phyloP scores from a whole-genome alignment of 1,140 invertebrate species.

The Eriocheir sinensis region DNA sequence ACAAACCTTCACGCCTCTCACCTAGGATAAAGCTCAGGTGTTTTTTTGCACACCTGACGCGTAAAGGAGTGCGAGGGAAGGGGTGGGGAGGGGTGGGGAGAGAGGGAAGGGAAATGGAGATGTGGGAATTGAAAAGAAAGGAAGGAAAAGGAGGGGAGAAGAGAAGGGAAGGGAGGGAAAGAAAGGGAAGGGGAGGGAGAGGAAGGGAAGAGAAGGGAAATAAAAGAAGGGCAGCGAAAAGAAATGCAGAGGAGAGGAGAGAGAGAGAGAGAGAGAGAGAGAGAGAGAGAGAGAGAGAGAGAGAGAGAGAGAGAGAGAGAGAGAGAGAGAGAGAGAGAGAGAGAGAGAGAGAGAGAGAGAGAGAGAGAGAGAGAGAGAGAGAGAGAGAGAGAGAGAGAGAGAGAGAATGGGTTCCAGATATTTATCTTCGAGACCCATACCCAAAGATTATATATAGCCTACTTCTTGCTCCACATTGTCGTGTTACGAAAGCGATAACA shows the following conservation, averaged over 20 bases:
- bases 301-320: not conserved
- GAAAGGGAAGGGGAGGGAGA: no score
- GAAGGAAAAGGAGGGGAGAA: not conserved
- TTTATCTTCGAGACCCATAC: no score
- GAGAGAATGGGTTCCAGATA: no score
- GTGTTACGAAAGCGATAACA: no score
- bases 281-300: not conserved
- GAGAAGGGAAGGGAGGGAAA: not conserved
- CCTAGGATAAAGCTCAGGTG: not conserved
- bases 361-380: no score
- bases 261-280: no score
- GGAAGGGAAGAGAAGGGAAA: not conserved
- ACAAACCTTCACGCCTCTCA: not conserved
- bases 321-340: not conserved
- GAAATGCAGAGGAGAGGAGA: not conserved
- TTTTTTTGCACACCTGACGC: not conserved
- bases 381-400: no score
- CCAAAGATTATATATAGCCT: no score
- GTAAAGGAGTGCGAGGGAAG: not conserved
- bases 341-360: slow-evolving; percentile 53
- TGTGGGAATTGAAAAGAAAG: not conserved
- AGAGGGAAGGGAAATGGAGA: not conserved
- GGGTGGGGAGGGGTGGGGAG: not conserved
- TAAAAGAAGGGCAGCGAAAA: no score
- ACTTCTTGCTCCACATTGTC: no score